A percentile compares a stretch with the other conserved stretches of the same genome.
These are phyloP conservation scores for Marcusenius ussheri DNA, from an alignment of 2,113 vertebrate genomes.

Conservation along the genomic window DNA sequence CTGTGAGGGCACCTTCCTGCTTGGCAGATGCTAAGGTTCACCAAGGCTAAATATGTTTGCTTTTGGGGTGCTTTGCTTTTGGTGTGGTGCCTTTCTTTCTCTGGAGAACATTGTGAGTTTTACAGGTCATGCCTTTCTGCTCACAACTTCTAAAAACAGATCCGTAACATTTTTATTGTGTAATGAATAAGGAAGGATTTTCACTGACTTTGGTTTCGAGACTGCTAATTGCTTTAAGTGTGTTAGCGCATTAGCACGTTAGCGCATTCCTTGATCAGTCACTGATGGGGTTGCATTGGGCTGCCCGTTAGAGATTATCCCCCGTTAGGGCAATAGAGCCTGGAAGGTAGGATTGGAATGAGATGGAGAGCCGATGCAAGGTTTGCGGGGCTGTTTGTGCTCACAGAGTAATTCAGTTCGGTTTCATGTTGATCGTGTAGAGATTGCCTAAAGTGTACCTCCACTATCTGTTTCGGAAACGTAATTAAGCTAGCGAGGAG, in stretches of 20 bases:
- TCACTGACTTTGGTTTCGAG: not conserved
- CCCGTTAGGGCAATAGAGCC: not conserved
- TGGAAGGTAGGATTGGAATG: not conserved
- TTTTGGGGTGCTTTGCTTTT: not conserved
- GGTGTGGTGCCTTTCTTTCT: not conserved
- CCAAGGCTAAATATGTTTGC: not conserved
- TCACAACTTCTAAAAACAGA: not conserved
- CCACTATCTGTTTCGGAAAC: not conserved
- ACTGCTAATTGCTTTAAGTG: not conserved
- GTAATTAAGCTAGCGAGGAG: not conserved
- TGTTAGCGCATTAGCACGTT: not conserved
- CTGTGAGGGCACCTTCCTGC: not conserved
- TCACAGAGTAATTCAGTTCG: not conserved
- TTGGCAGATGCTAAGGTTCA: constrained; percentile 3
- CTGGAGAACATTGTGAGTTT: not conserved
- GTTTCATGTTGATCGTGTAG: not conserved
- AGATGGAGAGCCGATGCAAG: not conserved
- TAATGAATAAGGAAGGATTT: not conserved
- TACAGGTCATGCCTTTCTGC: not conserved
- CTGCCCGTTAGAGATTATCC: not conserved
- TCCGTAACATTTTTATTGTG: not conserved
- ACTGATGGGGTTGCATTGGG: not conserved
- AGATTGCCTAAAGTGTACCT: not conserved
- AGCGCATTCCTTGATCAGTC: not conserved
- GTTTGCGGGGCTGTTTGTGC: not conserved